Conservation (phyloP, 1,140 invertebrate genomes). For the Caenorhabditis latens region DNA sequence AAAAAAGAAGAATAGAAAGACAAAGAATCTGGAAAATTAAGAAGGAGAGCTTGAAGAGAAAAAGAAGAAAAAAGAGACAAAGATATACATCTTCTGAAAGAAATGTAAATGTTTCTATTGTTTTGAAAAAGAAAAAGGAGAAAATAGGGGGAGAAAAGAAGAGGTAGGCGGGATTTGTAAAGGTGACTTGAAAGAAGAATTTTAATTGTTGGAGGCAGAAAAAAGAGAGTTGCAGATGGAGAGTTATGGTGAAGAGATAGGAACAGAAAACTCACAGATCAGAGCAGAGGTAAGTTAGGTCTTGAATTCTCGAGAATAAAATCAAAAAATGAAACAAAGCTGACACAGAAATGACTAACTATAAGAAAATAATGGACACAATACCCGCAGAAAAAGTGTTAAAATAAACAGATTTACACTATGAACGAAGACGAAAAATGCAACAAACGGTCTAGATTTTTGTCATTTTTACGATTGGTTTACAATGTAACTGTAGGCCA, state of each 20-base stretch:
- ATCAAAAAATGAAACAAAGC: no score
- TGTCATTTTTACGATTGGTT: neutral
- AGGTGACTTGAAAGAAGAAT: neutral
- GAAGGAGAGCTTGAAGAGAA: slow-evolving; percentile 15
- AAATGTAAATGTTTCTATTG: slow-evolving; percentile 37
- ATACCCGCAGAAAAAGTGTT: neutral
- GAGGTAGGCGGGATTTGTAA: slow-evolving; percentile 9
- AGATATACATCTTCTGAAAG: slow-evolving; percentile 19
- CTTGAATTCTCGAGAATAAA: no score
- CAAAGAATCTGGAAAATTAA: slow-evolving; percentile 50
- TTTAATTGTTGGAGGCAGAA: neutral
- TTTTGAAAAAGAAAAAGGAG: slow-evolving; percentile 19
- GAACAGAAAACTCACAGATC: no score
- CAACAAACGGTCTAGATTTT: slow-evolving; percentile 20
- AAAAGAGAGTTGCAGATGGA: no score
- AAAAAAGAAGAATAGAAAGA: neutral
- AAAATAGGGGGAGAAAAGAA: neutral
- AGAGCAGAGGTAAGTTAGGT: no score
- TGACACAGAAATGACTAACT: no score
- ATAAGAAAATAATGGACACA: no score
- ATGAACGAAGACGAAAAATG: neutral
- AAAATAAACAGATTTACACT: neutral
- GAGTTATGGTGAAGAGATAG: no score
- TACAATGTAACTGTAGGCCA: slow-evolving; percentile 14
- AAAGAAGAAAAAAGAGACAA: neutral